phyloP scores from a whole-genome alignment of 2,113 vertebrate genomes.

The Mystacornis crossleyi region DNA sequence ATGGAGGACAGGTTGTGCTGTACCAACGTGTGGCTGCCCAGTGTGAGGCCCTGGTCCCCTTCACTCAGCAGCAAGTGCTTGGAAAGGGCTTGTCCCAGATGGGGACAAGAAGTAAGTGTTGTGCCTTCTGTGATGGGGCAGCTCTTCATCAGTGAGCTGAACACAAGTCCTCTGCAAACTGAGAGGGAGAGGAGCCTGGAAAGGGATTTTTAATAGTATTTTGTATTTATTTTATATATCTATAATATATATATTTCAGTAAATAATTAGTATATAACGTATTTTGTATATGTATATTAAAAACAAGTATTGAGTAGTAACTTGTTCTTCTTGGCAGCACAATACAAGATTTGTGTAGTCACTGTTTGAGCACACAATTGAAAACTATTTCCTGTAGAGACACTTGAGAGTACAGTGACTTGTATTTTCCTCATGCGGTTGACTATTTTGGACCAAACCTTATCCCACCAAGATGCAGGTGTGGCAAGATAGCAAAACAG shows the following conservation, averaged over 20 bases:
- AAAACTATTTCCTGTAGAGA: not conserved
- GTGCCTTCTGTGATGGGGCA: not conserved
- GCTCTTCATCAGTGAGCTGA: not conserved
- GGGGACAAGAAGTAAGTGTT: too few relatives aligned
- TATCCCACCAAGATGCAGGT: not conserved
- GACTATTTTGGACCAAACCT: not conserved
- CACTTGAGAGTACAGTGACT: not conserved
- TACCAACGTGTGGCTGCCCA: not conserved
- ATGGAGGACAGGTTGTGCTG: not conserved
- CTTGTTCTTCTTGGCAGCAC: not conserved
- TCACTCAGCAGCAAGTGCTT: not conserved
- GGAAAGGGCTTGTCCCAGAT: not conserved
- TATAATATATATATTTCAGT: not conserved
- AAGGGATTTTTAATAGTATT: not conserved
- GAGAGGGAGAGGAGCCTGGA: not conserved
- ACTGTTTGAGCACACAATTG: not conserved
- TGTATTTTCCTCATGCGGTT: not conserved
- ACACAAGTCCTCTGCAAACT: not conserved
- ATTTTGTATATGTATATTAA: too few relatives aligned
- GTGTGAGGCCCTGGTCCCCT: fast-evolving
- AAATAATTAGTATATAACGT: not conserved
- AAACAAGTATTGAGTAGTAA: not conserved
- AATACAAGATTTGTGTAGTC: not conserved
- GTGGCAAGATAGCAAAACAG: not conserved
- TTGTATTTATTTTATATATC: not conserved